Base-by-base conservation (phyloP, 2,113 vertebrate genomes). In the Anguilla rostrata region DNA sequence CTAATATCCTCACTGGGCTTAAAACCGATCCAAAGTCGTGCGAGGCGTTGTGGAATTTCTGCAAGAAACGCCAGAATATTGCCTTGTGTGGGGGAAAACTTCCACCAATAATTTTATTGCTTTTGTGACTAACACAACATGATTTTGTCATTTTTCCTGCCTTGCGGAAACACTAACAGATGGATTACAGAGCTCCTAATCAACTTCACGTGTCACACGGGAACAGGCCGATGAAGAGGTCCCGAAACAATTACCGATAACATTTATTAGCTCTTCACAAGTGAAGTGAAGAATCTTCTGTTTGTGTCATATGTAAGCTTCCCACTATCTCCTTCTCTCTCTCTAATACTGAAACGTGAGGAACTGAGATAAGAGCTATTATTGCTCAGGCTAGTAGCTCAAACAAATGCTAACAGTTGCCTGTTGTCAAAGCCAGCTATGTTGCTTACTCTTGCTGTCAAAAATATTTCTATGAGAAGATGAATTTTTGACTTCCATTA, bases 211-310 rank as follows among this genome's bases (percentile, higher is more conserved):
- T 75, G 75, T 89, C 93, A 91, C 95, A 93, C 95, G 95, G 94
- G 89, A 94, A 90, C 91, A 88, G 94, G 95, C 94, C 92, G 84
- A 88, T 88, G 91, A 81, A 91, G 90, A 90, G 89, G 93, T 91
- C 92, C 80, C 92, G 92, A 94, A 96, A 88, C 92, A 89, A 93
- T 93, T 94, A 88, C 91, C 93, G 93, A 95, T 93, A 90, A 90
- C 90, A 91, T 88, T 94, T 93, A 95, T 95, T 94, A 91, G 90
- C 93, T 94, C 92, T 92, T 94, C 29, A 18, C 91, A 92, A 92
- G 95, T 93, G 88, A 90, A 85, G 86, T 90, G 91, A 88, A 88
- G 87, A 83, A 82, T 79, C 91, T 91, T 89, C 63, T 88, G 80
- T 18, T n/a, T 78, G 41, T 90, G 92, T 89, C 63, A 87, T 91